These are phyloP conservation scores for Todus mexicanus DNA, from an alignment of 2,797 vertebrate species.

Conservation along the genomic window DNA sequence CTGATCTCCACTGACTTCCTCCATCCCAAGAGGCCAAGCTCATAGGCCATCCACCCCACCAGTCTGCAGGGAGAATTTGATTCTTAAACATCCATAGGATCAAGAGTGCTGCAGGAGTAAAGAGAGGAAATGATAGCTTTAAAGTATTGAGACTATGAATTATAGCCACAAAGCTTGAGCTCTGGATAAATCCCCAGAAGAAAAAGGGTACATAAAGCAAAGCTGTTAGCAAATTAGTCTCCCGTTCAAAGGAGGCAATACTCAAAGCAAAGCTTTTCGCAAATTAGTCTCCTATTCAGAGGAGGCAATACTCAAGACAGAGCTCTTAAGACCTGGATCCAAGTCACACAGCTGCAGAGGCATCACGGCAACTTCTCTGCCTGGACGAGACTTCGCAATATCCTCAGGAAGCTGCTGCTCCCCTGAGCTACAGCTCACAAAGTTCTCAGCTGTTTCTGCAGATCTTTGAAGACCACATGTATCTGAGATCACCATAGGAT, in stretches of 20 bases:
- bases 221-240: background rate
- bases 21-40: background rate
- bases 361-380: background rate
- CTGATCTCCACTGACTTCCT: background rate
- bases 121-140: background rate
- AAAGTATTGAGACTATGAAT: background rate
- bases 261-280: background rate
- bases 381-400: background rate
- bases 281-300: background rate
- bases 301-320: background rate
- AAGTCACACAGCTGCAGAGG: background rate
- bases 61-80: background rate
- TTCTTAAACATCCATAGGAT: fast-evolving
- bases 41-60: background rate
- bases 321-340: background rate
- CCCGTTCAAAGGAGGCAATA: background rate
- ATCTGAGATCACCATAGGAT: background rate
- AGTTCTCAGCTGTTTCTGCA: background rate
- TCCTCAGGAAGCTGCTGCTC: background rate
- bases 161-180: background rate
- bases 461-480: background rate
- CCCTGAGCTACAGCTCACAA: background rate
- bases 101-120: background rate
- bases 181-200: background rate
- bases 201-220: background rate